Base-by-base conservation (phyloP, 2,888 invertebrate species). In the Tenthredo amoena region DNA sequence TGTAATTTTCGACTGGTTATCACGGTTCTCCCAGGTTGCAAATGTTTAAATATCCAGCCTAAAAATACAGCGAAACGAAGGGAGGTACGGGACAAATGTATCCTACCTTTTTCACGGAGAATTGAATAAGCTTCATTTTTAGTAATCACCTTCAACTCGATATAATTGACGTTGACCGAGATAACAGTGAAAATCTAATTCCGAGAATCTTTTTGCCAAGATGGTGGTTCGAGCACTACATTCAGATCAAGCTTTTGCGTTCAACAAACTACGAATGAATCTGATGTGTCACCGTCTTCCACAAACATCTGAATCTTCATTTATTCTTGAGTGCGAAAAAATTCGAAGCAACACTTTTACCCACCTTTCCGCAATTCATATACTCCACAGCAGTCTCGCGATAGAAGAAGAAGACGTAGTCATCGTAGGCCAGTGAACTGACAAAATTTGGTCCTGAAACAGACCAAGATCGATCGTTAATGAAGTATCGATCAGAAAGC, bases 361-460 rank as follows among this genome's bases (percentile, higher is more conserved):
- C 93, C 92, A 96, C 96, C 95, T 97, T 98, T 93, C 98, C 98
- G 91, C 98, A 98, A 94, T 98, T 98, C 95, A 98, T 97, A 91
- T 97, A 98, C 94, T 99, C 98, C 84, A 98, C 97, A 26, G 98
- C 98, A 10, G 97, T 97, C 95, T 99, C 98, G 79, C 98, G 96
- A 93, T 98, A 98, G 95, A 98, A 98, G 95, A 98, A 98, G 94
- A 98, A 97, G 47, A 98, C 97, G 93, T 97, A 97, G 91, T 97
- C 97, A 68, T 96, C 97, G 91, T 97, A 97, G 83, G 97, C 96
- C 89, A 98, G 95, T 84, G 99, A 98, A 91, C 97, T 98, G 72
- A 99, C 98, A 94, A 99, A 99, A 91, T 98, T 97, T 18, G 99
- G 99, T 91, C 95, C 96, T 97, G 93, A 82, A 95, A 94, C 87